Conservation (phyloP, 1,140 invertebrate genomes). For the Chionoecetes opilio region DNA sequence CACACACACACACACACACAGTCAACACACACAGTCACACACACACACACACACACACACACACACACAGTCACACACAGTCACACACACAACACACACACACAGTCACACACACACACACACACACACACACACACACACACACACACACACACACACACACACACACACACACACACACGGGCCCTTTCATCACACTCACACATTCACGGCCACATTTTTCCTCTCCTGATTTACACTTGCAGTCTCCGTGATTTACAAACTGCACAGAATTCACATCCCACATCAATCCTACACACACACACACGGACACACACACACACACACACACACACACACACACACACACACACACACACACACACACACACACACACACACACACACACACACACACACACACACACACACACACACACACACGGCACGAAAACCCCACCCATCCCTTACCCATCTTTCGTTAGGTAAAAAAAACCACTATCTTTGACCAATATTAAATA, state of each 20-base stretch:
- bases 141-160: slow-evolving; percentile 23
- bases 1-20: slow-evolving; percentile 12
- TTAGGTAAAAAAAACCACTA: too few relatives aligned
- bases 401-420: too few relatives aligned
- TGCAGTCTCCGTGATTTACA: too few relatives aligned
- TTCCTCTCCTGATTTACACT: not conserved
- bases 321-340: not conserved
- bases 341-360: slow-evolving; percentile 16
- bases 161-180: not conserved
- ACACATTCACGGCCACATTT: not conserved
- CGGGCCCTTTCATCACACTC: too few relatives aligned
- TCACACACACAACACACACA: too few relatives aligned
- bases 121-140: slow-evolving; percentile 14
- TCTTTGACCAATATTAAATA: too few relatives aligned
- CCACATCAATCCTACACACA: not conserved
- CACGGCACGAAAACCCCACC: too few relatives aligned
- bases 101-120: not conserved
- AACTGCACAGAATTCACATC: too few relatives aligned
- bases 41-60: slow-evolving; percentile 25
- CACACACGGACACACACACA: not conserved
- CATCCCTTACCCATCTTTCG: too few relatives aligned
- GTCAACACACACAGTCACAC: too few relatives aligned
- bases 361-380: not conserved
- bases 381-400: too few relatives aligned
- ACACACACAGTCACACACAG: too few relatives aligned